A percentile compares a stretch with the other conserved stretches of the same genome.
Conservation (phyloP, 2,888 invertebrate genomes). For the Synergus japonicus region DNA sequence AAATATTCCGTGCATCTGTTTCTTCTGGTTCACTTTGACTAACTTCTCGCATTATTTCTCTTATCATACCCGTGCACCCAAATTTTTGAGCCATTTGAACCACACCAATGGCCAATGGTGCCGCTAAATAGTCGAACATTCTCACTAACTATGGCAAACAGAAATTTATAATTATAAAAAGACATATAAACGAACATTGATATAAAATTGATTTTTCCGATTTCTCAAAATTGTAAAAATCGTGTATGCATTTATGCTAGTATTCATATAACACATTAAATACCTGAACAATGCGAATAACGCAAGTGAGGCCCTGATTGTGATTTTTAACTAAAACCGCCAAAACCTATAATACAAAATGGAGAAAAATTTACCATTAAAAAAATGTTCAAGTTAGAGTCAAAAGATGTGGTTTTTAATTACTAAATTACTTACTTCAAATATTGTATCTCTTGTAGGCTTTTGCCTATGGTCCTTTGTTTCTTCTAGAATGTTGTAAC, state of each 20-base stretch:
- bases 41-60: constrained; percentile 86
- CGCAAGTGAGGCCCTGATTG: constrained; percentile 89
- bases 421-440: constrained; percentile 67
- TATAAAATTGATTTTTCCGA: constrained; percentile 53
- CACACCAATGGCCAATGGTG: constrained; percentile 85
- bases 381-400: neutral
- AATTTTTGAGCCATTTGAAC: constrained; percentile 84
- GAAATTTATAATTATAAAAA: constrained; percentile 56
- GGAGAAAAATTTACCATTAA: constrained; percentile 2
- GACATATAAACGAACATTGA: constrained; percentile 23
- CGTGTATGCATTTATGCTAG: no score
- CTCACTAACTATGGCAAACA: constrained; percentile 83
- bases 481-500: constrained; percentile 85
- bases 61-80: constrained; percentile 84
- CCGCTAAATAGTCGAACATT: constrained; percentile 85
- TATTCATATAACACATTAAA: constrained; percentile 34
- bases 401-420: neutral
- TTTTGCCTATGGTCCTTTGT: constrained; percentile 82
- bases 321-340: constrained; percentile 90
- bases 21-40: constrained; percentile 84
- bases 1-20: constrained; percentile 74
- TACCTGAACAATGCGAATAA: constrained; percentile 83
- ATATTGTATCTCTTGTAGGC: constrained; percentile 83
- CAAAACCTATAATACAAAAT: constrained; percentile 82
- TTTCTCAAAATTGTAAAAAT: no score